phyloP scores from a whole-genome alignment of 2,797 vertebrate species.

The Adrianichthys oophorus region DNA sequence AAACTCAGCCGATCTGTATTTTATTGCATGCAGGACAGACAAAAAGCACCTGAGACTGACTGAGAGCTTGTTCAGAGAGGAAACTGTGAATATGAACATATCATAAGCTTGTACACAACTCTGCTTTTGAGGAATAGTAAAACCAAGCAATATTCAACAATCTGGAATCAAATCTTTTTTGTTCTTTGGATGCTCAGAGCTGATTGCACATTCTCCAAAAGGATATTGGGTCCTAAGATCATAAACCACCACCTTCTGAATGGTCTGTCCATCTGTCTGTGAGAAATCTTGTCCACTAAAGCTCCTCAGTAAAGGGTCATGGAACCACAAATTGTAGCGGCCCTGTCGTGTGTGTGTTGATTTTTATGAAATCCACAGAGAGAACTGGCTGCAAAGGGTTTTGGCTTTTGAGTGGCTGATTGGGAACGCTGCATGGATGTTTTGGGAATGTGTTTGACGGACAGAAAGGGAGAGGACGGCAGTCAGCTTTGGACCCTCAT shows the following conservation, averaged over 20 bases:
- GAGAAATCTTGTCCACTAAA: constrained; percentile 49
- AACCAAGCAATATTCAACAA: constrained; percentile 34
- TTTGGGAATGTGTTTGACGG: constrained; percentile 19
- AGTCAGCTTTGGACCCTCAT: constrained; percentile 44
- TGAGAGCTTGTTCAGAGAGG: neutral
- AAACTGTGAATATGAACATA: constrained; percentile 6
- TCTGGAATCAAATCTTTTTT: constrained; percentile 41
- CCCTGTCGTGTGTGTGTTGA: constrained; percentile 23
- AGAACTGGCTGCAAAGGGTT: constrained; percentile 44
- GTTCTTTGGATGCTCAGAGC: constrained; percentile 27
- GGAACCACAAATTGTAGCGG: constrained; percentile 34
- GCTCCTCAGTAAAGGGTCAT: constrained; percentile 43
- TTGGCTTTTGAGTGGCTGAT: constrained; percentile 46
- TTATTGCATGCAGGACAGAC: constrained; percentile 22
- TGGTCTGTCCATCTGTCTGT: constrained; percentile 57
- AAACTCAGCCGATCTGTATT: constrained; percentile 43
- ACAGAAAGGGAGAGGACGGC: constrained; percentile 35
- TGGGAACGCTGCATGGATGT: constrained; percentile 30
- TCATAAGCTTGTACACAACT: constrained; percentile 6
- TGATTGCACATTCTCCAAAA: constrained; percentile 54
- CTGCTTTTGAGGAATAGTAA: constrained; percentile 14
- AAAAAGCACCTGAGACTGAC: constrained; percentile 2
- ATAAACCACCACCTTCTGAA: constrained; percentile 61
- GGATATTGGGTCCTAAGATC: constrained; percentile 66
- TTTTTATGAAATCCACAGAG: constrained; percentile 49